Conservation (phyloP, 2,888 invertebrate species). For the Cataglyphis livida region DNA sequence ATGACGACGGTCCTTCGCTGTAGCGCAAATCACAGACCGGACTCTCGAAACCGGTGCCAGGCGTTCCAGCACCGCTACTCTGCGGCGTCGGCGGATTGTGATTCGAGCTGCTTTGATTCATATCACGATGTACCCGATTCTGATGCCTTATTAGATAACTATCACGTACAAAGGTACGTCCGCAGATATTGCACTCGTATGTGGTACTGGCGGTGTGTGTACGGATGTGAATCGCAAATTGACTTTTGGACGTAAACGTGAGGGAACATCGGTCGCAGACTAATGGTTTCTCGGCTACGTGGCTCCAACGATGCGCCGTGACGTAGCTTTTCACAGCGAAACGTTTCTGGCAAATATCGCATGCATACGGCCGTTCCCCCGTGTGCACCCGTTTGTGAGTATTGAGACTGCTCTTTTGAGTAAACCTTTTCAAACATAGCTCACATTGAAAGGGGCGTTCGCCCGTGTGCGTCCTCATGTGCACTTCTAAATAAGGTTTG, state of each 20-base stretch:
- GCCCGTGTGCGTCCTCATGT: conserved; percentile 93
- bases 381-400: conserved; percentile 94
- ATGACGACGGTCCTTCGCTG: conserved; percentile 84
- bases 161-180: conserved; percentile 91
- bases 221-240: conserved; percentile 92
- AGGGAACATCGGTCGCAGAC: conserved; percentile 91
- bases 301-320: conserved; percentile 93
- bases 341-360: conserved; percentile 92
- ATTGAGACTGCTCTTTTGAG: conserved; percentile 93
- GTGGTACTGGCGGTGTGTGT: conserved; percentile 90
- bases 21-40: conserved; percentile 85
- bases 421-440: conserved; percentile 91
- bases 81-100: conserved; percentile 84
- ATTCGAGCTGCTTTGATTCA: conserved; percentile 82
- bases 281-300: conserved; percentile 91
- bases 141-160: conserved; percentile 93
- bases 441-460: conserved; percentile 92
- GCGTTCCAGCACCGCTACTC: conserved; percentile 81
- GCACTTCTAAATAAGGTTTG: conserved; percentile 93
- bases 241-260: conserved; percentile 91
- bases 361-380: conserved; percentile 92
- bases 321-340: conserved; percentile 94
- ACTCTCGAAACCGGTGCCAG: conserved; percentile 84
- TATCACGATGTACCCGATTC: conserved; percentile 90
- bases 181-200: conserved; percentile 92